Percentiles rank a stretch among this genome's conserved stretches.
phyloP scores from a whole-genome alignment of 2,797 vertebrate genomes.

The Megaceryle alcyon region DNA sequence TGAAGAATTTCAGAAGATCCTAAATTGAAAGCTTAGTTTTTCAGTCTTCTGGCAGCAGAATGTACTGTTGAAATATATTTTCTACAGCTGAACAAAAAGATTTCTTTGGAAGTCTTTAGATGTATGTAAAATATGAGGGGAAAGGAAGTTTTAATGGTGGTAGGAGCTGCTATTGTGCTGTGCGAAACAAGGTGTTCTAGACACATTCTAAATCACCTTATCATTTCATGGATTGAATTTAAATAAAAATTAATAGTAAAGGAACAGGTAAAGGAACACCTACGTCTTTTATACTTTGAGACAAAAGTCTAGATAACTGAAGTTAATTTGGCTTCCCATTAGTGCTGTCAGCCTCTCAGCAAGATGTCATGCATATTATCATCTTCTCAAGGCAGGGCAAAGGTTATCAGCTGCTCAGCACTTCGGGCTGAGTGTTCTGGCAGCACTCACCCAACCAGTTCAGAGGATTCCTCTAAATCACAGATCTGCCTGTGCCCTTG shows the following conservation, averaged over 20 bases:
- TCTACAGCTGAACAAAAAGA: not conserved
- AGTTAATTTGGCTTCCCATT: not conserved
- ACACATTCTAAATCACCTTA: not conserved
- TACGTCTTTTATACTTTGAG: not conserved
- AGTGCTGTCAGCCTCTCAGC: not conserved
- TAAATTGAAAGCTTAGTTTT: not conserved
- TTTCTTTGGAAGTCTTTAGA: not conserved
- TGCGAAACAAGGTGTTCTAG: not conserved
- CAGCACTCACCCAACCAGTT: fast-evolving
- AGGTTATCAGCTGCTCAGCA: not conserved
- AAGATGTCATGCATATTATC: not conserved
- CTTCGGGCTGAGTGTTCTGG: slow-evolving; percentile 10
- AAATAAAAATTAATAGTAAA: not conserved
- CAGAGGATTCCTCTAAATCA: not conserved
- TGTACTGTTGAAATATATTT: not conserved
- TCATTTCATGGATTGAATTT: not conserved
- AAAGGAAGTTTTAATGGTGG: not conserved
- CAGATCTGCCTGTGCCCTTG: not conserved
- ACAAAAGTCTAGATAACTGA: not conserved
- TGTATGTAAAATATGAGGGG: not conserved
- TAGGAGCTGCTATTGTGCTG: not conserved
- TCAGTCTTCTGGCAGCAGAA: not conserved
- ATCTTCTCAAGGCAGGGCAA: not conserved
- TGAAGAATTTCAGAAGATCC: not conserved
- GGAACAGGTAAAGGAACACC: not conserved